Evolutionary conservation across 2,797 vertebrate species (phyloP).

Genomic region (Loriculus beryllinus): DNA sequence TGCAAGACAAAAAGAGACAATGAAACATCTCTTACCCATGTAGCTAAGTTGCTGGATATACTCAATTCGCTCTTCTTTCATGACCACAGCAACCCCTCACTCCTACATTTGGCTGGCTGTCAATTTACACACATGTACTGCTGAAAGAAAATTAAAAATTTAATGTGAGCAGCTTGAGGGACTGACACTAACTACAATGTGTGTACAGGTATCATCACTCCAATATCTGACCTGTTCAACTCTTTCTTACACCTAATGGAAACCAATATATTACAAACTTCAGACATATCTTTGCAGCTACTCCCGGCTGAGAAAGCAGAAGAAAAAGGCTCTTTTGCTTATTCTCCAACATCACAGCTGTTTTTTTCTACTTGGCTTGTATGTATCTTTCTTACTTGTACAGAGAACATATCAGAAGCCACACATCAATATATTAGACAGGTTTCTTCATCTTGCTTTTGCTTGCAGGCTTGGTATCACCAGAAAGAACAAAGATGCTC

Average conservation of each 20-base stretch:
- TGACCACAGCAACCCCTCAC: background rate
- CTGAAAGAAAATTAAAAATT: background rate
- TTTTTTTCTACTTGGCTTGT: background rate
- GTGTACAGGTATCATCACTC: background rate
- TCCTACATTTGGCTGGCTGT: background rate
- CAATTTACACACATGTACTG: background rate
- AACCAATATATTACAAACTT: background rate
- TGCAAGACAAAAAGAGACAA: conserved; percentile 51
- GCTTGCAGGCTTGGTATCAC: background rate
- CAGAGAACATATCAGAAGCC: background rate
- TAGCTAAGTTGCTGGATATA: background rate
- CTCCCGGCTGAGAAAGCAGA: background rate
- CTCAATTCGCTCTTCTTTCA: background rate
- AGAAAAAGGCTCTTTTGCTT: background rate
- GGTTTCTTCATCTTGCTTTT: background rate
- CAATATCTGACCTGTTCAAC: background rate
- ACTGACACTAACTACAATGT: background rate
- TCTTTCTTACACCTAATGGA: background rate
- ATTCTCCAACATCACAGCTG: background rate
- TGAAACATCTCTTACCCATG: background rate
- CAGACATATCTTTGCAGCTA: background rate
- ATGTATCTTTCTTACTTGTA: background rate
- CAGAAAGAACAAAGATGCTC: background rate
- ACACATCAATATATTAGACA: background rate
- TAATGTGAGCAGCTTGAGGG: background rate